A percentile compares a stretch with the other conserved stretches of the same genome.
Evolutionary conservation across 2,113 vertebrate species (phyloP).

Genomic region (Anolis carolinensis): DNA sequence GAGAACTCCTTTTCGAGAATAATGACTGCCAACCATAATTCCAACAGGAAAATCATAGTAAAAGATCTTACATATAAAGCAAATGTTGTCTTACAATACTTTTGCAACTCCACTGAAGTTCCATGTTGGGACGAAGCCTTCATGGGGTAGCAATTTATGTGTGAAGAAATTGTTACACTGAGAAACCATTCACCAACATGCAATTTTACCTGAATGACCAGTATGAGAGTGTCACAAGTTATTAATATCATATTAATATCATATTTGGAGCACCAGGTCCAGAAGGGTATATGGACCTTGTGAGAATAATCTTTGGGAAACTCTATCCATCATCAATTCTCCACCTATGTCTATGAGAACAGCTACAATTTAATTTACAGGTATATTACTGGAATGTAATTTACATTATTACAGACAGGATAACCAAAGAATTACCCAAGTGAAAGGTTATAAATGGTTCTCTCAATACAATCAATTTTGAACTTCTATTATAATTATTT

Average conservation of each 20-base stretch:
- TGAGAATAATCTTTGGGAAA: too few species aligned
- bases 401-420: not conserved
- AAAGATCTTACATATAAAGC: too few species aligned
- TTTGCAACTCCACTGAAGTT: not conserved
- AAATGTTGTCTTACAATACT: not conserved
- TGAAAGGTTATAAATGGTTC: too few species aligned
- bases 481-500: too few species aligned
- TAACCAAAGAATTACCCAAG: not conserved
- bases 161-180: not conserved
- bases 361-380: not conserved
- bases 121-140: too few species aligned
- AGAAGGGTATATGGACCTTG: not conserved
- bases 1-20: not conserved
- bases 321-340: not conserved
- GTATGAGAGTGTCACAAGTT: not conserved
- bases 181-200: not conserved
- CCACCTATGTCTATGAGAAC: not conserved
- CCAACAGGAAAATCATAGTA: too few species aligned
- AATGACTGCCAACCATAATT: not conserved
- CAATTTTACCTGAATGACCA: not conserved
- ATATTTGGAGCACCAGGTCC: not conserved
- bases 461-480: too few species aligned
- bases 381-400: not conserved
- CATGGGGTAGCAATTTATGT: not conserved
- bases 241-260: not conserved